Evolutionary conservation across 1,140 invertebrate genomes (phyloP), one percentile per base, ranked within the genome.

Genomic region (Macrobrachium nipponense): DNA sequence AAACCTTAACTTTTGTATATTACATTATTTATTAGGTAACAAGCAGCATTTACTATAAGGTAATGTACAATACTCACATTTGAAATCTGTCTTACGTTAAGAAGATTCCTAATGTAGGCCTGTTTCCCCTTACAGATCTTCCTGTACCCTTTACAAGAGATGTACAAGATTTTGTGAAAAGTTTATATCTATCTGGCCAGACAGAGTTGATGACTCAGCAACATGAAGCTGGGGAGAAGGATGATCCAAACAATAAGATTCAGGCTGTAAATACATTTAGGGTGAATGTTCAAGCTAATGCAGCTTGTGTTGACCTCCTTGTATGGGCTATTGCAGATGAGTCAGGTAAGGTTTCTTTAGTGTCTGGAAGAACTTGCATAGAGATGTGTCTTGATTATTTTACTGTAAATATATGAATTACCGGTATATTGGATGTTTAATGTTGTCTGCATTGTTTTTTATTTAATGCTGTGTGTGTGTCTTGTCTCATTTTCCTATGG

Each of bases 321-420:
- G 97, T 99, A 51, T 99, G 98, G 98, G 97, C 98, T 15, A 97
- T 98, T 89, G 95, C 95, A 3, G 98, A 99, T 92, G 98, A 99
- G 93, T 96, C 96, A 90, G 97, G 98, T 98, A 92, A 92, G 91
- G 51, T 51, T 51, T 51, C 12, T 51, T 51, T 51, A 51, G 8
- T 51, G 51, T 51, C 12, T 12, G 12, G 7, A 7, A 90, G 20
- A 4, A 36, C 7, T n/a, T 77, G 99, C 90, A 97, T 98, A 95
- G 97, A 97, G 0, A 91, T 99, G 23, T 91, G 98, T 51, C 96
- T 98, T 94, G 97, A 98, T 15, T 98, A 97, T 91, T 92, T 99
- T 61, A 97, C 51, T 51, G 51, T 51, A 51, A 51, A 99, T 92
- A 95, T 95, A 91, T 91, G 91, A 89, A 18, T 81, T 14, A 20